Conservation (phyloP, 2,888 invertebrate species). For the Thera britannica region DNA sequence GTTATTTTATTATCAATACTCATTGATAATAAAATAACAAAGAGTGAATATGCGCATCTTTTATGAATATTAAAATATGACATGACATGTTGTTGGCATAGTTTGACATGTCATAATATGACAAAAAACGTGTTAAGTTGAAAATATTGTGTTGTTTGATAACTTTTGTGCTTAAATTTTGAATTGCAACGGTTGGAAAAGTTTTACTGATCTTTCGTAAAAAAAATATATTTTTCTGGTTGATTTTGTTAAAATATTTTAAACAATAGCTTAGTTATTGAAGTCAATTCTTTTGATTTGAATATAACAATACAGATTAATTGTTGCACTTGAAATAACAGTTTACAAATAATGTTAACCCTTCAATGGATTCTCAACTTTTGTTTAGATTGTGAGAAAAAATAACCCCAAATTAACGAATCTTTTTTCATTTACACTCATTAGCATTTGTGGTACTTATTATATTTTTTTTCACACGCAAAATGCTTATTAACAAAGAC, state of each 20-base stretch:
- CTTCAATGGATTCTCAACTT: slow-evolving; percentile 48
- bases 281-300: slow-evolving; percentile 26
- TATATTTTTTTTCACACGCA: slow-evolving; percentile 19
- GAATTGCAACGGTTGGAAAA: no score
- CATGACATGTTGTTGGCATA: background rate
- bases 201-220: no score
- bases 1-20: no score
- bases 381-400: slow-evolving; percentile 72
- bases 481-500: background rate
- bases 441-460: slow-evolving; percentile 23
- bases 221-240: no score
- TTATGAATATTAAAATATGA: background rate
- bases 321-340: slow-evolving; percentile 40
- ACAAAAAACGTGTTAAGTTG: background rate
- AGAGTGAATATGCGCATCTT: background rate
- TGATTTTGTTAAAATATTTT: background rate
- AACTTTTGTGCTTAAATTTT: background rate
- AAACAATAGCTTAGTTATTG: slow-evolving; percentile 5
- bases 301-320: slow-evolving; percentile 35
- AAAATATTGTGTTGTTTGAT: background rate
- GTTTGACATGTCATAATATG: background rate
- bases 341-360: slow-evolving; percentile 41
- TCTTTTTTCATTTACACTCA: slow-evolving; percentile 43
- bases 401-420: slow-evolving; percentile 58
- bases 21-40: background rate